Evolutionary conservation across 2,797 vertebrate genomes (phyloP).

Genomic region (Sebastes vulpes): DNA sequence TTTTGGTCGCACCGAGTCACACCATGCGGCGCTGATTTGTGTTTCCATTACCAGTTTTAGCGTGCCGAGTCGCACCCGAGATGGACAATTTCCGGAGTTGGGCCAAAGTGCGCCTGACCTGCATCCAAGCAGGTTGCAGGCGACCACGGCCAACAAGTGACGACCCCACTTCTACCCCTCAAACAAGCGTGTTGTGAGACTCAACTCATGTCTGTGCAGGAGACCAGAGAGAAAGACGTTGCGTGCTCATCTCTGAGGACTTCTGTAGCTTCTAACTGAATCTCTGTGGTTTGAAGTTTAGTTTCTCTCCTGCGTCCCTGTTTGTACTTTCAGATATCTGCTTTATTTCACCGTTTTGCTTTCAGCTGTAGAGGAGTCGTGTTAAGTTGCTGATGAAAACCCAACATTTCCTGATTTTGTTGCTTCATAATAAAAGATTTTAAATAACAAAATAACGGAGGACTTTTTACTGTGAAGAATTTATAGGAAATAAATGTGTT

Average conservation of each 20-base stretch:
- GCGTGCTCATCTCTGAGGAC: background rate
- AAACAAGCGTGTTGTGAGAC: background rate
- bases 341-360: too few relatives aligned
- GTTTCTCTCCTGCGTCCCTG: accelerated
- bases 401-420: background rate
- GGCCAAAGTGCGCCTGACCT: too few relatives aligned
- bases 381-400: background rate
- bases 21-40: background rate
- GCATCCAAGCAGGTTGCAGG: background rate
- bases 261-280: background rate
- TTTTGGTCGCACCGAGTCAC: background rate
- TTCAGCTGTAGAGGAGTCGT: too few relatives aligned
- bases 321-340: background rate
- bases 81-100: too few relatives aligned
- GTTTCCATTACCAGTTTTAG: background rate
- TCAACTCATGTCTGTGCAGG: background rate
- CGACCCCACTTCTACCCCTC: background rate
- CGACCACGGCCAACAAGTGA: too few relatives aligned
- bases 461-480: too few relatives aligned
- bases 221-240: background rate
- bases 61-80: background rate
- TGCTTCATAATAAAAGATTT: background rate
- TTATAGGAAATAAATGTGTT: too few relatives aligned
- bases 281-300: background rate
- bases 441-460: too few relatives aligned